A percentile compares a stretch with the other conserved stretches of the same genome.
phyloP scores from a whole-genome alignment of 2,888 invertebrate genomes.

The Caenorhabditis sp. region DNA sequence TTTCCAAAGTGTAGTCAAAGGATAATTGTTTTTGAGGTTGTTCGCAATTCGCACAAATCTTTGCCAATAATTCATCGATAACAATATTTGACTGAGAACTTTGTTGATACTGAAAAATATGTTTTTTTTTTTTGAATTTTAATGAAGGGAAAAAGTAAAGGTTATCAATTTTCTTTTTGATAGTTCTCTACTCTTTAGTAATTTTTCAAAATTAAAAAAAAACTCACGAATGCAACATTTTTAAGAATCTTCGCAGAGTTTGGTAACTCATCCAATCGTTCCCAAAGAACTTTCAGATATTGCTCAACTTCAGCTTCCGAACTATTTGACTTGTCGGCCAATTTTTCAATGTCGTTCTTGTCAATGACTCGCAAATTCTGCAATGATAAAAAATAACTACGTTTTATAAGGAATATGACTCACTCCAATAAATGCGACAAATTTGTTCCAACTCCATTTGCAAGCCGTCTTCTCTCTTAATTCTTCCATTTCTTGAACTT shows the following conservation, averaged over 20 bases:
- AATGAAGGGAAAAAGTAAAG: background rate
- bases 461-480: slow-evolving; percentile 3
- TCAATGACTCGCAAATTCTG: background rate
- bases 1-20: background rate
- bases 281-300: background rate
- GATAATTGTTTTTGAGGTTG: background rate
- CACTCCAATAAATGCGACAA: background rate
- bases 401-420: background rate
- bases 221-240: background rate
- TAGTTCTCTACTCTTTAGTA: background rate
- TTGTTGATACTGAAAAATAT: background rate
- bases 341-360: background rate
- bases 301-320: background rate
- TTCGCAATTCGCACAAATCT: background rate
- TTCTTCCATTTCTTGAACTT: background rate
- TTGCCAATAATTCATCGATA: background rate
- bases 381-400: background rate
- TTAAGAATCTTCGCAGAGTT: background rate
- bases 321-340: background rate
- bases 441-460: slow-evolving; percentile 5
- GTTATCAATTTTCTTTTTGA: background rate
- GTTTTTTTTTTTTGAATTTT: background rate
- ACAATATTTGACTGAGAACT: background rate
- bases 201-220: background rate
- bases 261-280: background rate